These are phyloP conservation scores for Decapterus maruadsi DNA, from an alignment of 2,797 vertebrate species.

Conservation along the genomic window DNA sequence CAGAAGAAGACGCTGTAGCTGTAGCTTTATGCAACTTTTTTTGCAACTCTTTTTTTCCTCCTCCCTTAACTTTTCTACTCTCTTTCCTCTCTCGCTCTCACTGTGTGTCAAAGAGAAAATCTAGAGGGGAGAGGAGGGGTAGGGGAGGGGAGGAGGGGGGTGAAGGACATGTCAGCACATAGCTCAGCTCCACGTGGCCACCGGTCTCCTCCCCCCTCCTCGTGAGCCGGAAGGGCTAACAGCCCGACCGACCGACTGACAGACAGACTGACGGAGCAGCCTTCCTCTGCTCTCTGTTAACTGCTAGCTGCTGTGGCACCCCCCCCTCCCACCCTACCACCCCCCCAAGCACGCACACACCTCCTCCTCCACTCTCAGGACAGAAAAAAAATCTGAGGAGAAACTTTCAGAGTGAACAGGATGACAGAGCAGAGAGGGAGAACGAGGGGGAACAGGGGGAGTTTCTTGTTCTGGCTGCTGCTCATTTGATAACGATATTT, in stretches of 20 bases:
- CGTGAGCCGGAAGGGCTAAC: conserved; percentile 74
- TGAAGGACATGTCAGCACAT: conserved; percentile 83
- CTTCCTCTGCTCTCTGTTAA: conserved; percentile 48
- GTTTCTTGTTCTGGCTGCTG: conserved; percentile 55
- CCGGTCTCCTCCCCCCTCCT: conserved; percentile 76
- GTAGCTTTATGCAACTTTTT: conserved; percentile 14
- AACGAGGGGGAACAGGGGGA: conserved; percentile 47
- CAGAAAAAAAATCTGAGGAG: conserved; percentile 24
- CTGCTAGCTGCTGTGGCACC: conserved; percentile 62
- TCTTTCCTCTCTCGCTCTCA: conserved; percentile 2
- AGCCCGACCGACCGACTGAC: background rate
- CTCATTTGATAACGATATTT: conserved; percentile 73
- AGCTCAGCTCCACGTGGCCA: conserved; percentile 87
- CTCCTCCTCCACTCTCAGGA: conserved; percentile 46
- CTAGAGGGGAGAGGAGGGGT: conserved; percentile 37
- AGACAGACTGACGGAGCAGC: conserved; percentile 19
- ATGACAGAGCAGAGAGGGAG: conserved; percentile 42
- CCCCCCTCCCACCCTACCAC: conserved; percentile 25
- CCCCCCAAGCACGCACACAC: background rate
- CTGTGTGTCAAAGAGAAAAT: conserved; percentile 54
- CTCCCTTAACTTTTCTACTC: background rate
- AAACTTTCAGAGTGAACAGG: conserved; percentile 24
- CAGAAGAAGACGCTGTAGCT: background rate
- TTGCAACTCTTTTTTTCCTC: conserved; percentile 5
- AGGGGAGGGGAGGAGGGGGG: conserved; percentile 43